Conservation (phyloP, 2,797 vertebrate species). For the Falco naumanni region DNA sequence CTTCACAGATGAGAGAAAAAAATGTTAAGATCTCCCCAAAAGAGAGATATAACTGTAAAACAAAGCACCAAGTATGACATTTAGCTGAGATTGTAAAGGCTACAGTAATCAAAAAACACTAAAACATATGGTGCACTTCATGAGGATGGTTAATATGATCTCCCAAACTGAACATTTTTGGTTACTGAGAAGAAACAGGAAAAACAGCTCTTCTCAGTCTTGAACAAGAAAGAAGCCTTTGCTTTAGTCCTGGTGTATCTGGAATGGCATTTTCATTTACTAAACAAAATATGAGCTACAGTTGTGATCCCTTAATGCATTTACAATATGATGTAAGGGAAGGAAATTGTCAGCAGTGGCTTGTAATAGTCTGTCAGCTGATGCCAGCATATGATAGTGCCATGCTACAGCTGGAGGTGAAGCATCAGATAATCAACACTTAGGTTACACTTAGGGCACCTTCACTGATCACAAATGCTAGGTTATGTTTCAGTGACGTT, state of each 20-base stretch:
- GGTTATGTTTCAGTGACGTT: neutral
- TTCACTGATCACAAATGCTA: neutral
- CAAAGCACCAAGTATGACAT: slow-evolving; percentile 41
- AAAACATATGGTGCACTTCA: slow-evolving; percentile 27
- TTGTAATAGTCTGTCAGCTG: neutral
- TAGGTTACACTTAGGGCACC: accelerated
- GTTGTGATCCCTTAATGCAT: neutral
- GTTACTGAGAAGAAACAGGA: neutral
- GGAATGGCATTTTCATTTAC: neutral
- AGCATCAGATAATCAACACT: neutral
- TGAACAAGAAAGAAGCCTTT: neutral
- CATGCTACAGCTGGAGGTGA: neutral
- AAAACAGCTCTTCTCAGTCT: neutral
- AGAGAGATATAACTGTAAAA: slow-evolving; percentile 43
- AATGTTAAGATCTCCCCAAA: neutral
- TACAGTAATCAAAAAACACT: slow-evolving; percentile 37
- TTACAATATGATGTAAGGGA: accelerated
- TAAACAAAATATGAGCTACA: neutral
- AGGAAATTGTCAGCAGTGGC: neutral
- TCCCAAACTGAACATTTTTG: neutral
- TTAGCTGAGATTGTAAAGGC: slow-evolving; percentile 46
- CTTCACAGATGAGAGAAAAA: neutral
- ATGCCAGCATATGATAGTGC: neutral
- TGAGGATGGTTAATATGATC: neutral
- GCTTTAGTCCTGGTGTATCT: neutral